Evolutionary conservation across 2,888 invertebrate species (phyloP), one percentile per base, ranked within the genome.

Genomic region (Lochmaea capreae): DNA sequence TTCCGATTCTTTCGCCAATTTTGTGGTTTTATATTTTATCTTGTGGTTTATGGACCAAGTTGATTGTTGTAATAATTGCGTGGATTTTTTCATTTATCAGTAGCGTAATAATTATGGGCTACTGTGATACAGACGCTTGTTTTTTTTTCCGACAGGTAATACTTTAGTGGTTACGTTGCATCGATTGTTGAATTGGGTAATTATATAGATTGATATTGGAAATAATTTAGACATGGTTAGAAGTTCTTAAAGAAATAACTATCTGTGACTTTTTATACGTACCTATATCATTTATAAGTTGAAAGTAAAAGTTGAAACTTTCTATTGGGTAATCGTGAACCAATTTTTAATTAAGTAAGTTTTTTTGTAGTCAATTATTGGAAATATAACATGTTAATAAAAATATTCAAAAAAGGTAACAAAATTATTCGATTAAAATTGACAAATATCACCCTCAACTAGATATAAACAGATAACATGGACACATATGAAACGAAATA

Each of bases 151-250:
- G 70, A 63, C 63, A 54, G 70, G 57, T 43, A 57, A 70, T 70
- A 65, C 33, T 61, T 57, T 61, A n/a, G 61, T n/a, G 61, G 61
- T 33, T 33, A 39, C n/a, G 61, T 70, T 70, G 42, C 63, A 33
- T 52, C 49, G 62, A 62, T 62, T 54, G 22, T 52, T 26, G 70
- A 65, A 65, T 70, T 70, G 57, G 63, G 70, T 63, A 70, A 70
- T 70, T 70, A 70, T 65, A 70, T 63, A 70, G 70, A 52, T 57
- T 6, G 70, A 14, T 70, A 69, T 70, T 70, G 70, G 52, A 70
- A 70, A 70, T 70, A 70, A 63, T 70, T 70, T 70, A 70, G 70
- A 63, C 57, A 70, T 63, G 70, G 70, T 70, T 70, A 42, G 18
- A 11, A n/a, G 49, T 33, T 33, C 33, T 33, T 5, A 33, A 33